Base-by-base conservation (phyloP, 2,888 invertebrate genomes). In the Mesorhabditis spiculigera region DNA sequence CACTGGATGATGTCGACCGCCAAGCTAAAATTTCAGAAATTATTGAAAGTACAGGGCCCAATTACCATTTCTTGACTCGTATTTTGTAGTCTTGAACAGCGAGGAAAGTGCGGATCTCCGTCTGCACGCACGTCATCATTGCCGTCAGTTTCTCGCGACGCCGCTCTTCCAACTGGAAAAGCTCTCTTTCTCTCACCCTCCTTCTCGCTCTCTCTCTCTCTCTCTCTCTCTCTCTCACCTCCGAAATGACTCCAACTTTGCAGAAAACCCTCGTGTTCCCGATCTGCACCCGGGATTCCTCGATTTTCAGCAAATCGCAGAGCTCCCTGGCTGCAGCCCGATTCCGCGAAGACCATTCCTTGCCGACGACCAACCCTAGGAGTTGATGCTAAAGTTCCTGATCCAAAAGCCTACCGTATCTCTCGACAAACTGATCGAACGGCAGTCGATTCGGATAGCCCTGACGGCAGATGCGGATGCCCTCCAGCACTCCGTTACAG, bases 401-500 rank as follows among this genome's bases (percentile, higher is more conserved):
- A 50, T 41, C 43, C 41, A 50, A 13, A 50, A 50, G 0, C 58
- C 58, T 71, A 13, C 74, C 74, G 63, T 91, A 97, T 94, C 97
- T 93, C 89, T 95, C 93, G 89, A 96, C 95, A 92, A 98, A 98
- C 90, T 98, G 97, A 84, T 95, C 93, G 90, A 97, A 98, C 85
- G 94, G 91, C 93, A 98, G 94, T 90, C 97, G 93, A 93, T 97
- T 97, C 91, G 98, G 98, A 93, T 97, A 98, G 88, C 98, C 97
- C 77, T 89, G 88, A 90, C 97, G 93, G 90, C 97, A 98, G 90
- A 98, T 98, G 94, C 98, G 95, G 91, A 98, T 98, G 90, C 97
- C 98, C 92, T 98, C 98, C 91, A 98, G 93, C 90, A 98, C 98
- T 93, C 98, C 98, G 92, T 98, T 98, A 92, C 98, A 98, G 86